Evolutionary conservation across 2,113 vertebrate species (phyloP).

Genomic region (Peucedramus taeniatus): DNA sequence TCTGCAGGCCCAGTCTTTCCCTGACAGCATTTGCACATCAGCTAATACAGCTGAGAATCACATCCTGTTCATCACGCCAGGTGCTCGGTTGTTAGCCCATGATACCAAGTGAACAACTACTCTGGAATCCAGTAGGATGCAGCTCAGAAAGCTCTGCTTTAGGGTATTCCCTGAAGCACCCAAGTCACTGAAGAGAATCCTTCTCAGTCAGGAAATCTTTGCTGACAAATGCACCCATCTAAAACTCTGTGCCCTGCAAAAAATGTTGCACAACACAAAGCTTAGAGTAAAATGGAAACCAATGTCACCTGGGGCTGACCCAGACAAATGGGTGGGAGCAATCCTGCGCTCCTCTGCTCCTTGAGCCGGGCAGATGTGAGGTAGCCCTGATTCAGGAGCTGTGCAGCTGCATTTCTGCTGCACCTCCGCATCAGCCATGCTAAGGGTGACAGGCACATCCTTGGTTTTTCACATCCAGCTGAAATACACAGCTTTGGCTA

Average conservation of each 20-base stretch:
- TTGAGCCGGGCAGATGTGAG: neutral
- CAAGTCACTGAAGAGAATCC: neutral
- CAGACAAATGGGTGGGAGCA: neutral
- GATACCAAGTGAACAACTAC: neutral
- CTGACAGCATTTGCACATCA: neutral
- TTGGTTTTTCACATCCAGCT: neutral
- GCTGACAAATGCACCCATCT: neutral
- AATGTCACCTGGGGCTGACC: rapidly evolving
- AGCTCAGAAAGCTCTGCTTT: neutral
- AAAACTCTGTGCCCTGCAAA: neutral
- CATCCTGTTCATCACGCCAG: rapidly evolving
- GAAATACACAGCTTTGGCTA: neutral
- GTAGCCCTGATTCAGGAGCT: neutral
- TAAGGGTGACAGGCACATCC: neutral
- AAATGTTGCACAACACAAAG: neutral
- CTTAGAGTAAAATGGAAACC: neutral
- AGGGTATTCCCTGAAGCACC: neutral
- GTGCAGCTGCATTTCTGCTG: neutral
- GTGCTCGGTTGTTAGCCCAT: neutral
- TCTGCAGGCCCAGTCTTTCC: neutral
- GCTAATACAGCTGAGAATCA: neutral
- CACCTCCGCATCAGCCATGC: rapidly evolving
- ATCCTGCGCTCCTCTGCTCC: rapidly evolving
- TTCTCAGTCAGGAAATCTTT: neutral
- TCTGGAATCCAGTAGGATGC: neutral